Evolutionary conservation across 2,797 vertebrate species (phyloP).

Genomic region (Thunnus albacares): DNA sequence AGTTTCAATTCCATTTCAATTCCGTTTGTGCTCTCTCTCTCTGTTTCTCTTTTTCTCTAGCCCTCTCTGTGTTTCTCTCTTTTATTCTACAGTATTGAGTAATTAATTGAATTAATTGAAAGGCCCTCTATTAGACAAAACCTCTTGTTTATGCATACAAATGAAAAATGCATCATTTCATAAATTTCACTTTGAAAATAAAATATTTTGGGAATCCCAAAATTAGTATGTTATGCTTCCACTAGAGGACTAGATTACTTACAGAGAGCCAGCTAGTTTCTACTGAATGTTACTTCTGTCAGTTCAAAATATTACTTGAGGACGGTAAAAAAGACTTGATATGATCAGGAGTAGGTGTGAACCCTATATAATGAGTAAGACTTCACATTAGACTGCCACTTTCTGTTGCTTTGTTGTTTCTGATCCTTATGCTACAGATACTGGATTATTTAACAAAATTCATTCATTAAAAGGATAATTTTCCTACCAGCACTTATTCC

Average conservation of each 20-base stretch:
- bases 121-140: too few species aligned
- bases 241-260: background rate
- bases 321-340: too few species aligned
- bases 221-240: background rate
- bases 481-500: background rate
- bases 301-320: background rate
- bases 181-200: background rate
- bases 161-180: background rate
- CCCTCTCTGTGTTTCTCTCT: background rate
- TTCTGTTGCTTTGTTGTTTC: background rate
- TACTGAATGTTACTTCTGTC: background rate
- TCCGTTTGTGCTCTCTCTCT: background rate
- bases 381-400: background rate
- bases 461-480: background rate
- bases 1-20: background rate
- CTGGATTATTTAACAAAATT: background rate
- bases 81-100: background rate
- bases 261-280: background rate
- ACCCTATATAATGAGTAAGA: background rate
- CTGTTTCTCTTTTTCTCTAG: background rate
- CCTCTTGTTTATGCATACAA: background rate
- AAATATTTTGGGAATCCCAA: too few species aligned
- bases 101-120: too few species aligned
- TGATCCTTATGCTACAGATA: background rate
- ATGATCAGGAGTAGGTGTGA: constrained; percentile 1